A percentile compares a stretch with the other conserved stretches of the same genome.
Conservation (phyloP, 2,113 vertebrate genomes). For the Callaeas wilsoni region DNA sequence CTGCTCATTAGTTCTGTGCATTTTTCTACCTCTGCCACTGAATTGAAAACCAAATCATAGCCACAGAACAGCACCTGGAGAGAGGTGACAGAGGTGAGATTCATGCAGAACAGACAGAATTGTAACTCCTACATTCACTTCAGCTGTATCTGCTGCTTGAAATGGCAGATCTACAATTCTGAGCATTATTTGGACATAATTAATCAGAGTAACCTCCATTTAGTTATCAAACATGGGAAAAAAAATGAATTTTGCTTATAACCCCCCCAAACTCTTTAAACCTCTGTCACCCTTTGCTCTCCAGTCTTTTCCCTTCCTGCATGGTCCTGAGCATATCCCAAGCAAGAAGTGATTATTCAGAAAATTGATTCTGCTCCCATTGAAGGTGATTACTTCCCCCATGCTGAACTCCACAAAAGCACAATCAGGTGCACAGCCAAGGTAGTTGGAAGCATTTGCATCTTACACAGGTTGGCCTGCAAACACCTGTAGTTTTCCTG, state of each 20-base stretch:
- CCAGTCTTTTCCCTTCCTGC: not conserved
- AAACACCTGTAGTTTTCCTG: slow-evolving; percentile 41
- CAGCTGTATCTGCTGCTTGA: not conserved
- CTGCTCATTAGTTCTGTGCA: not conserved
- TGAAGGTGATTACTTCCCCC: slow-evolving; percentile 36
- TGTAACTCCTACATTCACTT: not conserved
- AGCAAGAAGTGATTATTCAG: slow-evolving; percentile 3
- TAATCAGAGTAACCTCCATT: not conserved
- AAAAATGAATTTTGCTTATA: not conserved
- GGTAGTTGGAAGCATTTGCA: slow-evolving; percentile 29
- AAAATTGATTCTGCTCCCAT: slow-evolving; percentile 15
- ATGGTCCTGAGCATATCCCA: not conserved
- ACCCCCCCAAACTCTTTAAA: not conserved
- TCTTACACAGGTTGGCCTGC: slow-evolving; percentile 22
- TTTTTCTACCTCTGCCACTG: not conserved
- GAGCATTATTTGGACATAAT: not conserved
- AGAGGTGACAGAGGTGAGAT: not conserved
- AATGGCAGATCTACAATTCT: not conserved
- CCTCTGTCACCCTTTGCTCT: not conserved
- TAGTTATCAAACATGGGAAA: not conserved
- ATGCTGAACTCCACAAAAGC: slow-evolving; percentile 56
- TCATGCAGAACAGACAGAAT: not conserved
- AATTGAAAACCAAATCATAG: not conserved
- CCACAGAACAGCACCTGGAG: not conserved
- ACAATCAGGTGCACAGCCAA: slow-evolving; percentile 33